Percentiles rank a stretch among this genome's conserved stretches.
These are phyloP conservation scores for Calliscelio sp. DNA, from an alignment of 2,888 invertebrate species.

Conservation along the genomic window DNA sequence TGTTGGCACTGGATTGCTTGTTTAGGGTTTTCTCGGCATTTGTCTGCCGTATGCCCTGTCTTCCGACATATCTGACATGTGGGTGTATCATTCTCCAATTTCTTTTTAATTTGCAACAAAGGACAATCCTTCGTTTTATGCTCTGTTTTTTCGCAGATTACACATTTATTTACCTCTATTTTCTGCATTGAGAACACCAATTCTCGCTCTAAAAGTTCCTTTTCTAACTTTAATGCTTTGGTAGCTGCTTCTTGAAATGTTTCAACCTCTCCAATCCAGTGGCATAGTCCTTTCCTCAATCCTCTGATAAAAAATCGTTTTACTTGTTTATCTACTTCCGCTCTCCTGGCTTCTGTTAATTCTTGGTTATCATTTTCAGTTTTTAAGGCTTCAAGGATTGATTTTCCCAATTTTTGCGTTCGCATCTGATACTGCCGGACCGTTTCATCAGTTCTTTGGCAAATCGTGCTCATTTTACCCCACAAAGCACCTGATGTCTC, in stretches of 20 bases:
- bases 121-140: slow-evolving; percentile 30
- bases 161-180: neutral
- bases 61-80: slow-evolving; percentile 25
- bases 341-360: neutral
- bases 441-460: neutral
- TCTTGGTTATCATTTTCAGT: neutral
- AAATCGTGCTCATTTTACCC: neutral
- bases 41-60: neutral
- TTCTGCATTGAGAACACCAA: neutral
- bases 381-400: neutral
- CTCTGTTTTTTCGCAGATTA: slow-evolving; percentile 1
- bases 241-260: neutral
- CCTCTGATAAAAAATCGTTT: neutral
- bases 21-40: neutral
- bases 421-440: neutral
- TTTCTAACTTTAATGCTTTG: slow-evolving; percentile 6
- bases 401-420: neutral
- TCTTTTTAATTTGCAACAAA: neutral
- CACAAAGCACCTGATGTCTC: neutral
- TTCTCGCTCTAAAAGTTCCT: neutral
- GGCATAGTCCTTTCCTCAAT: neutral
- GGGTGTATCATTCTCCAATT: neutral
- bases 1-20: too few species aligned
- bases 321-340: neutral
- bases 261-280: neutral